A percentile compares a stretch with the other conserved stretches of the same genome.
These are phyloP conservation scores for Panulirus ornatus DNA, from an alignment of 1,140 invertebrate species.

Conservation along the genomic window DNA sequence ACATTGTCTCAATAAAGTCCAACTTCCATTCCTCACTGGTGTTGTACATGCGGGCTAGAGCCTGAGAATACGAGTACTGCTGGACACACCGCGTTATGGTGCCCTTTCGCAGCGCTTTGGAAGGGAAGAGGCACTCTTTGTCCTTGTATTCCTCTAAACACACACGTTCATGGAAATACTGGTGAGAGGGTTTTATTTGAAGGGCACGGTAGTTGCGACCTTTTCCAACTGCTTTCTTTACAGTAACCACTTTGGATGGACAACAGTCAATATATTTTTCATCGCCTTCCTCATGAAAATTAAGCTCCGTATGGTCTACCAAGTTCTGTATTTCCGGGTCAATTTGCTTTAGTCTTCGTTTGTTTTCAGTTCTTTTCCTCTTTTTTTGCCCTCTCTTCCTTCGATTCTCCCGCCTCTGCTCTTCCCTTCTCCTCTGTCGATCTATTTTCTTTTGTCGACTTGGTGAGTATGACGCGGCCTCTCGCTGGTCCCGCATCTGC, in stretches of 20 bases:
- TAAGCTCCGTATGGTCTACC: constrained; percentile 22
- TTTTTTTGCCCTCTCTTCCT: constrained; percentile 35
- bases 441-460: background rate
- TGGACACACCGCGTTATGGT: constrained; percentile 61
- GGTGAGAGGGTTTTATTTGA: constrained; percentile 46
- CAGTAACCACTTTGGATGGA: constrained; percentile 52
- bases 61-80: constrained; percentile 67
- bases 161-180: constrained; percentile 64
- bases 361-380: constrained; percentile 50
- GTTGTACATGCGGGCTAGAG: constrained; percentile 1
- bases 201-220: constrained; percentile 54
- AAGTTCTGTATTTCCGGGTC: background rate
- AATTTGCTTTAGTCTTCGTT: constrained; percentile 29
- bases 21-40: background rate
- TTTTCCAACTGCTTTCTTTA: constrained; percentile 66
- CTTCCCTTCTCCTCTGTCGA: background rate
- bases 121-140: constrained; percentile 70
- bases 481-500: constrained; percentile 4
- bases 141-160: constrained; percentile 58
- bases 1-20: background rate
- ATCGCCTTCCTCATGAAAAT: constrained; percentile 43
- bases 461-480: background rate
- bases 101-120: constrained; percentile 33
- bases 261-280: constrained; percentile 68
- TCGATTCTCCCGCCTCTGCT: constrained; percentile 23